These are phyloP conservation scores for Stenotaenia linearis DNA, from an alignment of 2,888 invertebrate genomes.

Conservation along the genomic window DNA sequence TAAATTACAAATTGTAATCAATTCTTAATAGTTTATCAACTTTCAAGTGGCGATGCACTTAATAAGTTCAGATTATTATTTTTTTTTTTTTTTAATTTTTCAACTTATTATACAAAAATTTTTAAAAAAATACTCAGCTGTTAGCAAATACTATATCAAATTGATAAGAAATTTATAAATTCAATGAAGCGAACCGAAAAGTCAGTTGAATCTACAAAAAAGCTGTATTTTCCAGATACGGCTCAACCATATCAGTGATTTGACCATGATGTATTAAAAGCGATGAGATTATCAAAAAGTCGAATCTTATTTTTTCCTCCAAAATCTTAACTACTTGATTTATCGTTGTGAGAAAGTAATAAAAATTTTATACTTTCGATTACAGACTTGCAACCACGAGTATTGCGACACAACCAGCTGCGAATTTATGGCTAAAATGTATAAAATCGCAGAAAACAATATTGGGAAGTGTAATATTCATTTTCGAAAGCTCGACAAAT, in stretches of 20 bases:
- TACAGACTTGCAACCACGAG: conserved; percentile 8
- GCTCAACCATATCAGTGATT: not conserved
- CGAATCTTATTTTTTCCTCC: not conserved
- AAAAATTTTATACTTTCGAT: not conserved
- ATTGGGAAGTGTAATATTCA: not conserved
- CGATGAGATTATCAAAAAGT: not conserved
- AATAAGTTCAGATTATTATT: no score
- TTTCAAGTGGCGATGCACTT: no score
- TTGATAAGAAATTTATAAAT: not conserved
- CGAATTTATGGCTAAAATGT: not conserved
- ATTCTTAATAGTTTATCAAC: no score
- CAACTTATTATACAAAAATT: not conserved
- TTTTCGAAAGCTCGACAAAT: conserved; percentile 28
- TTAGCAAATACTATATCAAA: not conserved
- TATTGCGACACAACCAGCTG: not conserved
- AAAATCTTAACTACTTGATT: not conserved
- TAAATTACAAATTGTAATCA: no score
- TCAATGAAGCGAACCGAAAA: not conserved
- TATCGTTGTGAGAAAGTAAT: not conserved
- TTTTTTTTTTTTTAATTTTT: not conserved
- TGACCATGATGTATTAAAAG: not conserved
- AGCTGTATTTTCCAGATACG: not conserved
- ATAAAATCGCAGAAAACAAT: not conserved
- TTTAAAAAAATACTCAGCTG: not conserved
- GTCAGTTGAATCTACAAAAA: not conserved